Conservation (phyloP, 2,888 invertebrate genomes). For the Loripinus fragilis region DNA sequence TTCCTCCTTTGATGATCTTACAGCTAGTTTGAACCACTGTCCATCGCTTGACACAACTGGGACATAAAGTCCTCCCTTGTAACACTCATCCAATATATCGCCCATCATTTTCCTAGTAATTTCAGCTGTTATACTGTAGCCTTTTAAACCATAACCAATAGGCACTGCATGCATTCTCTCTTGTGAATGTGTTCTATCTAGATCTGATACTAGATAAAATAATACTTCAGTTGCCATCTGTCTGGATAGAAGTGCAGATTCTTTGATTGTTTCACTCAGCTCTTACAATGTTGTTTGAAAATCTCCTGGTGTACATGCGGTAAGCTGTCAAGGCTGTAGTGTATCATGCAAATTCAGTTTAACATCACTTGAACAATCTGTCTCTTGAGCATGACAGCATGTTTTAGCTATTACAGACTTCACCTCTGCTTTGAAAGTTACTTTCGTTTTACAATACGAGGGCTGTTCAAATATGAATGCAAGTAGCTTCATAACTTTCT, state of each 20-base stretch:
- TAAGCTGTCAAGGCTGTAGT: no score
- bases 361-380: no score
- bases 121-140: conserved; percentile 37
- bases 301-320: no score
- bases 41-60: conserved; percentile 50
- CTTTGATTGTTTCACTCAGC: background rate
- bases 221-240: conserved; percentile 43
- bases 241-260: no score
- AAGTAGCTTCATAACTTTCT: no score
- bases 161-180: conserved; percentile 34
- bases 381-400: background rate
- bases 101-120: conserved; percentile 31
- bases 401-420: background rate
- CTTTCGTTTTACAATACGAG: background rate
- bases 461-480: no score
- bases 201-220: conserved; percentile 42
- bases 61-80: conserved; percentile 31
- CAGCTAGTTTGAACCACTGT: conserved; percentile 37
- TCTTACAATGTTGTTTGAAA: no score
- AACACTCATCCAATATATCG: conserved; percentile 20
- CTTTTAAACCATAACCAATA: conserved; percentile 43
- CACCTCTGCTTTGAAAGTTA: background rate
- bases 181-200: conserved; percentile 25
- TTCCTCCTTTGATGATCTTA: conserved; percentile 18
- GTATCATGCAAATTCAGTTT: no score